phyloP scores from a whole-genome alignment of 2,113 vertebrate genomes.

The Heterochromis multidens region DNA sequence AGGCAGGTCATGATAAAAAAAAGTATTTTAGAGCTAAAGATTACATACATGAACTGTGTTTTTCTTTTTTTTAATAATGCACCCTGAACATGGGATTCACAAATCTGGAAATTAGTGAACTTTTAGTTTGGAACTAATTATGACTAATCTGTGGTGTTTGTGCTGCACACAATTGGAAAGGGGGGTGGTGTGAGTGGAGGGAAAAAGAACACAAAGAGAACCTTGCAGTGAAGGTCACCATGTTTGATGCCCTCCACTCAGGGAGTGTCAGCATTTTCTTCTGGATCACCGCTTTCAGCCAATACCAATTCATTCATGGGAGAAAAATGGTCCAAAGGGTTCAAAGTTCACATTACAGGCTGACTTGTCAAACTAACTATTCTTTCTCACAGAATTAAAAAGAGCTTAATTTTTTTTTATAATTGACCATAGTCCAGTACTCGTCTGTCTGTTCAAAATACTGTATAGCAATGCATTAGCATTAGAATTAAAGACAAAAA shows the following conservation, averaged over 20 bases:
- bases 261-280: neutral
- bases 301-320: neutral
- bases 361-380: neutral
- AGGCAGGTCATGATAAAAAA: too few species aligned
- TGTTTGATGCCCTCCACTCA: neutral
- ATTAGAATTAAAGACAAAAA: neutral
- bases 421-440: neutral
- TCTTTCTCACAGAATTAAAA: neutral
- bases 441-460: neutral
- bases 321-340: neutral
- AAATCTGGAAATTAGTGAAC: too few species aligned
- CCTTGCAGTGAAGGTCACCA: neutral
- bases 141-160: neutral
- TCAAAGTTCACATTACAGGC: neutral
- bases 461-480: neutral
- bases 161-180: neutral
- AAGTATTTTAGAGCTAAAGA: too few species aligned
- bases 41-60: too few species aligned
- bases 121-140: too few species aligned
- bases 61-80: too few species aligned
- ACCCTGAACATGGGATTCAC: too few species aligned
- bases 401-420: neutral
- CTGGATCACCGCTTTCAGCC: slow-evolving; percentile 5
- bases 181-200: neutral
- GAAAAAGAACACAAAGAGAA: neutral